Evolutionary conservation across 2,888 invertebrate species (phyloP), one percentile per base, ranked within the genome.

Genomic region (Troilus luridus): DNA sequence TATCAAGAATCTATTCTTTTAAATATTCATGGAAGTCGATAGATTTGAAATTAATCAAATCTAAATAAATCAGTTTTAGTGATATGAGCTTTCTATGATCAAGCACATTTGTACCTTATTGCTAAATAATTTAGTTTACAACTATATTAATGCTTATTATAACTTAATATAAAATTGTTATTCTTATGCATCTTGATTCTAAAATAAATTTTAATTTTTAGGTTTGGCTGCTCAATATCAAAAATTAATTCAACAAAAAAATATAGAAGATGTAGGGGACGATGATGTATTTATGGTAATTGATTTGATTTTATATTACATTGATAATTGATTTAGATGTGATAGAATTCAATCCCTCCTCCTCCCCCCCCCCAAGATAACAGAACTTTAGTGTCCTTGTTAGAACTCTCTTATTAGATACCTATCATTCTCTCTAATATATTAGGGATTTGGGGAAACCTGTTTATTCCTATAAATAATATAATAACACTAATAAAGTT

Each of bases 271-370:
- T 93, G 97, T 97, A 92, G 98, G 97, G 92, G 98, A 98, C 94
- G 98, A 98, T 94, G 98, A 98, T 94, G 98, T 98, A 93, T 98
- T 98, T 95, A 98, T 98, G 97, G 98, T 98, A 94, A 95, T 95
- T 94, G 90, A 24, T 67, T 89, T 60, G 6, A 85, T 62, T 56
- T 85, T 85, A n/a, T 56, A 85, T 58, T 85, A 8, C 41, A 41
- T 7, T 77, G 5, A 41, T 77, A 17, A 77, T 77, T 27, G 19
- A 41, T 77, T 41, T 6, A 77, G 17, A 77, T 27, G 72, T 77
- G 10, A 41, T 9, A 64, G n/a, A 64, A n/a, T 64, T 64, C 21
- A n/a, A 21, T 64, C n/a, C 0, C n/a, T 9, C 7, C 60, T 3
- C 3, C 5, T 60, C n/a, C n/a, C n/a, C n/a, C n/a, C 5, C 41